A percentile compares a stretch with the other conserved stretches of the same genome.
Conservation (phyloP, 2,888 invertebrate genomes). For the Leuctra nigra region DNA sequence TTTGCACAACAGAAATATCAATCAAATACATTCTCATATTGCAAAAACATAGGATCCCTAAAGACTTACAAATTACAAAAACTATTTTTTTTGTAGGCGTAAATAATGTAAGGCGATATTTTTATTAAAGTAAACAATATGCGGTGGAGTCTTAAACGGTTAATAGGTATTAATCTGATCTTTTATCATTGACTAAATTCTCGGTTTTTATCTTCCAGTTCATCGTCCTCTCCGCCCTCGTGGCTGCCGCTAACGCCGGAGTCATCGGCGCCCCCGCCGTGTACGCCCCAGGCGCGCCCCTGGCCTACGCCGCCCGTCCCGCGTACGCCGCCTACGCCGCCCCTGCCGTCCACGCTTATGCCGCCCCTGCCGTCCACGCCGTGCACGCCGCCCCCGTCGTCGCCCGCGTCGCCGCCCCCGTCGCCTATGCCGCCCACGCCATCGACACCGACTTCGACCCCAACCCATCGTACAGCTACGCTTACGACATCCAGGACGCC, state of each 20-base stretch:
- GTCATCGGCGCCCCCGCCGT: slow-evolving; percentile 16
- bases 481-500: slow-evolving; percentile 16
- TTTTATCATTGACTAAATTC: no score
- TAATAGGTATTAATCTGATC: no score
- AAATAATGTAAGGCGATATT: no score
- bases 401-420: slow-evolving; percentile 11
- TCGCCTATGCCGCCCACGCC: slow-evolving; percentile 5
- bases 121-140: no score
- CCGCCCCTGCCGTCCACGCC: slow-evolving; percentile 4
- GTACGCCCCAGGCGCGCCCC: slow-evolving; percentile 32
- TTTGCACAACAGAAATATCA: no score
- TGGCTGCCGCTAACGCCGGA: slow-evolving; percentile 11
- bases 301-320: slow-evolving; percentile 20
- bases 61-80: no score
- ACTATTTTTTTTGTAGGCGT: no score
- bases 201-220: slow-evolving; percentile 1
- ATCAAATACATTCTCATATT: no score
- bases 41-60: no score
- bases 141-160: no score
- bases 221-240: slow-evolving; percentile 12
- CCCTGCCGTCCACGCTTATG: slow-evolving; percentile 2
- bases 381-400: slow-evolving; percentile 7
- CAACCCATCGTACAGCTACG: slow-evolving; percentile 14
- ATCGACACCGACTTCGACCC: slow-evolving; percentile 18
- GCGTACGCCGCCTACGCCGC: slow-evolving; percentile 21